Percentiles rank a stretch among this genome's conserved stretches.
phyloP scores from a whole-genome alignment of 2,797 vertebrate species.

The Sebastes matsubarae region DNA sequence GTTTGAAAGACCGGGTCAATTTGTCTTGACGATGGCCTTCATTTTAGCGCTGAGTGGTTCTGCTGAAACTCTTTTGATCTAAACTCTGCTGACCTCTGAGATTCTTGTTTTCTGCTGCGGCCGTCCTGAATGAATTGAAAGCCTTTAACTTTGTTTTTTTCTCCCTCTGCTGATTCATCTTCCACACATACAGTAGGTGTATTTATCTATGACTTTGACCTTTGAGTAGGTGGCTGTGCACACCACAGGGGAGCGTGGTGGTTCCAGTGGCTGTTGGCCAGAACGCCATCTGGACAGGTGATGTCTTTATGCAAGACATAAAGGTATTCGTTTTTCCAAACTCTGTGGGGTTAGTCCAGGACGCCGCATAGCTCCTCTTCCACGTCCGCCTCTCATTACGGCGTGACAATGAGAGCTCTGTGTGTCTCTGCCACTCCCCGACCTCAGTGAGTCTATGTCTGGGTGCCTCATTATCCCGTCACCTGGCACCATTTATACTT shows the following conservation, averaged over 20 bases:
- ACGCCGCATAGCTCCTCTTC: background rate
- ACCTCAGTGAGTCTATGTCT: slow-evolving; percentile 36
- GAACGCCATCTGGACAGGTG: slow-evolving; percentile 56
- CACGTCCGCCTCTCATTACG: slow-evolving; percentile 16
- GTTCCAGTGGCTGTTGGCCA: background rate
- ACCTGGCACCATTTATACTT: slow-evolving; percentile 68
- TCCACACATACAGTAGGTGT: slow-evolving; percentile 15
- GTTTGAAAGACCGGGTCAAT: background rate
- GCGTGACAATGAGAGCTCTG: slow-evolving; percentile 39
- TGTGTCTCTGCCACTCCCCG: slow-evolving; percentile 17
- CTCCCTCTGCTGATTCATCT: slow-evolving; percentile 15
- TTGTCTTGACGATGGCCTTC: slow-evolving; percentile 6
- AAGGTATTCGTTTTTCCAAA: slow-evolving; percentile 50
- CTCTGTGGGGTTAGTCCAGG: slow-evolving; percentile 25
- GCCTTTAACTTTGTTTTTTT: slow-evolving; percentile 1
- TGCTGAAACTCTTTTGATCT: slow-evolving; percentile 1
- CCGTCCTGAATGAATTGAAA: slow-evolving; percentile 3
- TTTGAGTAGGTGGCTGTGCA: slow-evolving; percentile 24
- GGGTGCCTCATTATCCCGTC: slow-evolving; percentile 57
- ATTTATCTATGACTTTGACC: slow-evolving; percentile 43
- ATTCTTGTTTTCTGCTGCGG: background rate
- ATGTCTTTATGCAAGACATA: slow-evolving; percentile 50
- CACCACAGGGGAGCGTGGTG: slow-evolving; percentile 1
- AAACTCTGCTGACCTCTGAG: slow-evolving; percentile 18
- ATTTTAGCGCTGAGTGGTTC: background rate